phyloP scores from a whole-genome alignment of 1,140 invertebrate species.

The Nephotettix cincticeps region DNA sequence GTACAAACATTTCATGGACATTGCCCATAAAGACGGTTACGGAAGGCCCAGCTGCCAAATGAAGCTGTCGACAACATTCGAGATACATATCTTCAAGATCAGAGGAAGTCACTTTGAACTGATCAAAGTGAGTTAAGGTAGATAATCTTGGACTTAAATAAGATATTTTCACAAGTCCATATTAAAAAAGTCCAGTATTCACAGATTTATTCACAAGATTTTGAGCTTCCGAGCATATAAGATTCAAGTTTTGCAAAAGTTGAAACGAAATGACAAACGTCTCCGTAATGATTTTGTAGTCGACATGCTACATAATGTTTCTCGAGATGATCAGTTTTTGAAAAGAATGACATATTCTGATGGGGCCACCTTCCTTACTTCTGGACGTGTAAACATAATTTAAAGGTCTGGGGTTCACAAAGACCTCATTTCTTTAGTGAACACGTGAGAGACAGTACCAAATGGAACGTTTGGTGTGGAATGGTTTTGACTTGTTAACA shows the following conservation, averaged over 20 bases:
- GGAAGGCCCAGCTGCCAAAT: neutral
- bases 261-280: neutral
- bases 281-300: neutral
- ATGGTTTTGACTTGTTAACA: slow-evolving; percentile 1
- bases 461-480: slow-evolving; percentile 29
- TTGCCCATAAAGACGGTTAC: neutral
- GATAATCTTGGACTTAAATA: no score
- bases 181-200: neutral
- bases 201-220: neutral
- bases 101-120: neutral
- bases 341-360: slow-evolving; percentile 24
- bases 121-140: neutral
- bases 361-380: slow-evolving; percentile 21
- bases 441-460: slow-evolving; percentile 18
- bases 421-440: slow-evolving; percentile 26
- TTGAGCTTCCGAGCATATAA: neutral
- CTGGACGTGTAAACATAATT: slow-evolving; percentile 28
- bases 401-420: slow-evolving; percentile 29
- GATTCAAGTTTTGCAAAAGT: neutral
- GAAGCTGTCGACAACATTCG: neutral
- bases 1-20: neutral
- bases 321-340: slow-evolving; percentile 6
- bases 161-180: no score
- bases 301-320: neutral
- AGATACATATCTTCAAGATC: neutral